Conservation (phyloP, 64 coral and sea anemone species). For the Trachythela sp. region DNA sequence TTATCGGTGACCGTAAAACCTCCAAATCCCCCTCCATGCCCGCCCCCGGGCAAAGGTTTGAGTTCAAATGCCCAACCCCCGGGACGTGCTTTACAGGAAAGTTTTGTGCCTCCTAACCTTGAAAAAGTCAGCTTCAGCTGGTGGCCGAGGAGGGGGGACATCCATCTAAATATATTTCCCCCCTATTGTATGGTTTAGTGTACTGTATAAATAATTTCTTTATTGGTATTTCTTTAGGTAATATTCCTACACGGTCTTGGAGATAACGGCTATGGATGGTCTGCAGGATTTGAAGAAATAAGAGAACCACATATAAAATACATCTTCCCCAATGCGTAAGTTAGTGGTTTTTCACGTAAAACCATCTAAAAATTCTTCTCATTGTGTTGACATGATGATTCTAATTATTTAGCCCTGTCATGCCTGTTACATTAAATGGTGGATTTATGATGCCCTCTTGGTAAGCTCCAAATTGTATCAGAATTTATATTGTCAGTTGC, state of each 20-base stretch:
- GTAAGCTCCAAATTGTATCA: conserved; percentile 40
- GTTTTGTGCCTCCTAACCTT: too few species aligned
- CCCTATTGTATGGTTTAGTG: too few species aligned
- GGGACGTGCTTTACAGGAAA: too few species aligned
- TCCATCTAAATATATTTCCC: too few species aligned
- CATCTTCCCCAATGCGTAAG: conserved; percentile 93
- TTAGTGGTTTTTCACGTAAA: not conserved
- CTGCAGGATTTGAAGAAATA: conserved; percentile 54
- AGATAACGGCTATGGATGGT: conserved; percentile 98
- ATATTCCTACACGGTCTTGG: conserved; percentile 98
- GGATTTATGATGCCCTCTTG: conserved; percentile 84
- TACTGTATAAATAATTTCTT: not conserved
- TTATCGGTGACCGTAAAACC: too few species aligned
- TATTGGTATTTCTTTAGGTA: conserved; percentile 52
- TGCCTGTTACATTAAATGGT: conserved; percentile 71
- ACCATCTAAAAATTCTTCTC: not conserved
- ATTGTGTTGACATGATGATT: not conserved
- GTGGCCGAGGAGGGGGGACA: too few species aligned
- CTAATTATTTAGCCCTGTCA: conserved; percentile 25
- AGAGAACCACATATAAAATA: conserved; percentile 63
- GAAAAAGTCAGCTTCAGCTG: too few species aligned
- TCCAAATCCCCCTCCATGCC: too few species aligned
- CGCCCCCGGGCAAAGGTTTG: too few species aligned
- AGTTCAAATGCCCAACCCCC: too few species aligned
- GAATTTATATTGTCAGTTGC: too few species aligned